Evolutionary conservation across 2,797 vertebrate genomes (phyloP).

Genomic region (Rhabdomys pumilio): DNA sequence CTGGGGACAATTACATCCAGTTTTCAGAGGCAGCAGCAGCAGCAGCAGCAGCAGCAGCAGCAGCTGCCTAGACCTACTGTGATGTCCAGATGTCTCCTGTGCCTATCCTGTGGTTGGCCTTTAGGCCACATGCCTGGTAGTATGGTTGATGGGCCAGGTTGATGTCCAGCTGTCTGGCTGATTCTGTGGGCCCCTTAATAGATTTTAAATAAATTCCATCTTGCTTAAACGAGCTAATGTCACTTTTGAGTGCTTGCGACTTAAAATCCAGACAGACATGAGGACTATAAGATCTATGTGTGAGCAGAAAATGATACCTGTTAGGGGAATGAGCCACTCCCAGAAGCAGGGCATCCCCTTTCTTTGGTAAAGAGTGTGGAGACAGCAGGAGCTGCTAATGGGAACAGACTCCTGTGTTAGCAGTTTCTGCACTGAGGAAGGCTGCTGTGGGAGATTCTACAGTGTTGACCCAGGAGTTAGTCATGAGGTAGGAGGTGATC

Average conservation of each 20-base stretch:
- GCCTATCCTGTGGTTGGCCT: background rate
- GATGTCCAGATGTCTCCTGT: background rate
- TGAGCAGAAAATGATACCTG: background rate
- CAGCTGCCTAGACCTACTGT: background rate
- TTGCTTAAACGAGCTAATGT: constrained; percentile 16
- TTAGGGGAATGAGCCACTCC: background rate
- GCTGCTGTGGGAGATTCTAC: background rate
- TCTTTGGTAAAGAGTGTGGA: background rate
- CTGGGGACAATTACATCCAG: background rate
- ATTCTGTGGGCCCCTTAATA: background rate
- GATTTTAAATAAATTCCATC: background rate
- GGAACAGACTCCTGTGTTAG: background rate
- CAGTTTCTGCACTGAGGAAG: background rate
- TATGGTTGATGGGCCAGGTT: background rate
- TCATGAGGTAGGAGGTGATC: background rate
- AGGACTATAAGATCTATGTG: background rate
- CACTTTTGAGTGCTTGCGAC: background rate
- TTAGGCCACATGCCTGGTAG: background rate
- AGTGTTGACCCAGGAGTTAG: background rate
- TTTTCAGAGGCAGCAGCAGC: background rate
- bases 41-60: background rate
- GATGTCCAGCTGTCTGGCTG: background rate
- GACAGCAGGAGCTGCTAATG: background rate
- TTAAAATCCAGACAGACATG: background rate
- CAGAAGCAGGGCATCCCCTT: background rate